A percentile compares a stretch with the other conserved stretches of the same genome.
These are phyloP conservation scores for Sympetrum striolatum DNA, from an alignment of 2,888 invertebrate genomes.

Conservation along the genomic window DNA sequence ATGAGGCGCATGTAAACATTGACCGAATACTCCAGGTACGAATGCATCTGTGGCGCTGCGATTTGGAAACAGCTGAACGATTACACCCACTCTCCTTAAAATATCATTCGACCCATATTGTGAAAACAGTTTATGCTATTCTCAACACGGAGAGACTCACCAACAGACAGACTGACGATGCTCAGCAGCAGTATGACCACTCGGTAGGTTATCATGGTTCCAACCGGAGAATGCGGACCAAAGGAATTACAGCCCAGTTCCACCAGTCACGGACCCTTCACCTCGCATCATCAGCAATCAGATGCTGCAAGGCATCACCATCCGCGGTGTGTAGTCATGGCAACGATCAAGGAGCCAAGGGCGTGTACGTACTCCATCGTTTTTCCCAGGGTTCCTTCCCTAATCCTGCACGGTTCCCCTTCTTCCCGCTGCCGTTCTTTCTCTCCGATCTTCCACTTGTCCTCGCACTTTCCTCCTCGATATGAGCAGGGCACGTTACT, in stretches of 20 bases:
- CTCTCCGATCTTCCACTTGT: background rate
- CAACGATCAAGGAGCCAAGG: slow-evolving; percentile 24
- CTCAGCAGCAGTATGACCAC: slow-evolving; percentile 30
- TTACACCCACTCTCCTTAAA: background rate
- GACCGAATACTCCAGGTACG: background rate
- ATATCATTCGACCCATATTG: background rate
- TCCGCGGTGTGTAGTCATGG: slow-evolving; percentile 31
- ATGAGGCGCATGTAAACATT: background rate
- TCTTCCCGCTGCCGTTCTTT: background rate
- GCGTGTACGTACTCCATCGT: slow-evolving; percentile 37
- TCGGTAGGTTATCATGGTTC: slow-evolving; percentile 16
- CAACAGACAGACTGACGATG: slow-evolving; percentile 10
- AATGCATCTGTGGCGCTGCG: background rate
- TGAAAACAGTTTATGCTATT: background rate
- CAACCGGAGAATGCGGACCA: background rate
- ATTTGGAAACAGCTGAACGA: background rate
- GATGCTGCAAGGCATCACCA: slow-evolving; percentile 28
- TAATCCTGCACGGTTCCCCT: background rate
- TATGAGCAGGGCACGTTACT: slow-evolving; percentile 2
- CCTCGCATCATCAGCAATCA: background rate
- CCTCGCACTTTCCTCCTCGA: background rate
- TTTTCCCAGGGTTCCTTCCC: background rate
- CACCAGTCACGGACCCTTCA: background rate
- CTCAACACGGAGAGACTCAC: background rate
- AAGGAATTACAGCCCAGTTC: background rate